A percentile compares a stretch with the other conserved stretches of the same genome.
These are phyloP conservation scores for Vidua macroura DNA, from an alignment of 2,113 vertebrate genomes.

Conservation along the genomic window DNA sequence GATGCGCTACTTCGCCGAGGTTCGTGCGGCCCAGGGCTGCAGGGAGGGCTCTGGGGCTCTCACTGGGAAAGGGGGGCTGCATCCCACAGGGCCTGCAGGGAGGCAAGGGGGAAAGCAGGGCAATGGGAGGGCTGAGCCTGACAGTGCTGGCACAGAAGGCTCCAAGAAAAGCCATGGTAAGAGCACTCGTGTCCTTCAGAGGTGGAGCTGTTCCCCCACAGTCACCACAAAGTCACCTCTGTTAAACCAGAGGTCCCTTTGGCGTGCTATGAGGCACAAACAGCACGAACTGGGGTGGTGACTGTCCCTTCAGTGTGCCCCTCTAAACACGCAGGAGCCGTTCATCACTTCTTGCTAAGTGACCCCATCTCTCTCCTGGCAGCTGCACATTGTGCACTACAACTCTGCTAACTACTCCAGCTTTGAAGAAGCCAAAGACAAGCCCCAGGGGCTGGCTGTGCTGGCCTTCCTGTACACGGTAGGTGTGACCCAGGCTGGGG, in stretches of 20 bases:
- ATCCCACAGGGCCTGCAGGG: background rate
- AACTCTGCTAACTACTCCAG: constrained; percentile 83
- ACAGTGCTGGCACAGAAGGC: background rate
- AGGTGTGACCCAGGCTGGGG: background rate
- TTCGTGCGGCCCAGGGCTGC: background rate
- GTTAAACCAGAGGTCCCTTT: background rate
- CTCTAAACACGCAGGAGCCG: background rate
- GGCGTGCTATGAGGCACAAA: background rate
- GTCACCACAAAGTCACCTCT: background rate
- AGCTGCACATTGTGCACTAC: constrained; percentile 94
- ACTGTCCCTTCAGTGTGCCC: background rate
- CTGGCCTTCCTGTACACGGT: constrained; percentile 86
- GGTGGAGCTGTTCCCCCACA: background rate
- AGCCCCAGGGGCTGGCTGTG: constrained; percentile 83
- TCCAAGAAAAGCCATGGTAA: background rate
- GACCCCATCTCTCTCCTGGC: constrained; percentile 1
- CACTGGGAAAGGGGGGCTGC: background rate
- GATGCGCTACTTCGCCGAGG: constrained; percentile 85
- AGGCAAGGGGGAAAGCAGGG: background rate
- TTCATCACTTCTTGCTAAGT: background rate
- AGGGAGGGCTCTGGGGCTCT: background rate
- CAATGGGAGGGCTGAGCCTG: background rate
- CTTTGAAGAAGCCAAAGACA: constrained; percentile 78
- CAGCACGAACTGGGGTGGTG: background rate
- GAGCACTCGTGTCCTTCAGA: background rate